Conservation (phyloP, 92 coral and sea anemone species). For the Paragorgia papillata region DNA sequence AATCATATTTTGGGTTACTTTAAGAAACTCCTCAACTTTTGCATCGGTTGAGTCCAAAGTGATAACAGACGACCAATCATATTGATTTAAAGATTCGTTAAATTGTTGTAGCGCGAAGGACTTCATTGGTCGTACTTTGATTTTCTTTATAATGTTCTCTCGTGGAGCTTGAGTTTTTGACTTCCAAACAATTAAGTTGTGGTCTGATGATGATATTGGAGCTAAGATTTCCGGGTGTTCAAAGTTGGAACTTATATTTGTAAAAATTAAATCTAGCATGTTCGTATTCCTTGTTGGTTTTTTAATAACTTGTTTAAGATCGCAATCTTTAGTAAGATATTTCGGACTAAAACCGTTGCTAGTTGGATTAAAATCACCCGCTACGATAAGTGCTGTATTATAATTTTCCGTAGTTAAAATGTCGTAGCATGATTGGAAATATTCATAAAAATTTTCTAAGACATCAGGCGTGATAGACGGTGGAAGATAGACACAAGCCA, state of each 20-base stretch:
- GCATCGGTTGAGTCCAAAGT: background rate
- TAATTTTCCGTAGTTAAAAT: background rate
- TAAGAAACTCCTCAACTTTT: background rate
- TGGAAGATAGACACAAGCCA: constrained; percentile 14
- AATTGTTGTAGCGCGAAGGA: background rate
- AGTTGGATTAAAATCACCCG: constrained; percentile 21
- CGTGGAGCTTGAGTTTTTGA: background rate
- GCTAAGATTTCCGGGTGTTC: background rate
- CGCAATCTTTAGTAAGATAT: constrained; percentile 1
- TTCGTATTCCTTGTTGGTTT: constrained; percentile 8
- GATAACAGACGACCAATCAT: background rate
- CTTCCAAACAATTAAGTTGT: background rate
- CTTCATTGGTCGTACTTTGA: background rate
- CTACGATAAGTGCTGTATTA: constrained; percentile 3
- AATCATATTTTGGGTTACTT: background rate
- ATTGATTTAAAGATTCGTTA: background rate
- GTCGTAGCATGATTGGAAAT: constrained; percentile 1
- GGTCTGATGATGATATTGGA: background rate
- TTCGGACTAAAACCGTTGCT: constrained; percentile 3
- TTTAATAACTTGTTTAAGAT: constrained; percentile 23
- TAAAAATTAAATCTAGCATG: constrained; percentile 13
- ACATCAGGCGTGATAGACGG: background rate
- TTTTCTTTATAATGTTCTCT: background rate
- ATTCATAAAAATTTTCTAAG: constrained; percentile 2
- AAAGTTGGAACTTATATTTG: background rate